Evolutionary conservation across 2,888 invertebrate genomes (phyloP), one percentile per base, ranked within the genome.

Genomic region (Pheosia gnoma): DNA sequence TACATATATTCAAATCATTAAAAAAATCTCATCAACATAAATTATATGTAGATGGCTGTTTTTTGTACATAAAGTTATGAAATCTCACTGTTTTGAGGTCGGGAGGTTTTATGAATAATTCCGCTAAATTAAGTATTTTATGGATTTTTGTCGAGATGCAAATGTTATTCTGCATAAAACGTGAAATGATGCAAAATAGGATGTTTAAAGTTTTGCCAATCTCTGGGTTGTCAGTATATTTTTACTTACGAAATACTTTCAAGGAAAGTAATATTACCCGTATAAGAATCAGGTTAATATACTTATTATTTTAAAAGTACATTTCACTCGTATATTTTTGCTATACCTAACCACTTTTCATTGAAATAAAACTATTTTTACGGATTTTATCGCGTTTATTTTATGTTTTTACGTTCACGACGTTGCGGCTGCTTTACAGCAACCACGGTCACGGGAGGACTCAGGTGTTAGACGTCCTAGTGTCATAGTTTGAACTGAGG

Each of bases 1-100:
- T 37, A 38, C n/a, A 5, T 53, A 25, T 9, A 38, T 54, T 39
- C 9, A 52, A 36, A 36, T 52, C 36, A 52, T 37, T 56, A 39
- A 41, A 56, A 54, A 56, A 56, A 56, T 41, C 13, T 41, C 56
- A 56, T 41, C 39, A 56, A 43, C 55, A 67, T 64, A 64, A 59
- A 61, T 58, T 54, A 61, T 56, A 68, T 68, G 39, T 41, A 41
- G 41, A 56, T 41, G 13, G 41, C 13, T 3, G 8, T 4, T 68
- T 60, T 68, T 53, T 59, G 68, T 65, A 65, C n/a, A n/a, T 65
- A 55, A 68, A 68, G 65, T 68, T 65, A 65, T 68, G 65, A 68
- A 56, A 59, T 59, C 60, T 58, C 58, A 60, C 61, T 52, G 58
- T 59, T 61, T 54, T 52, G 53, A 67, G 63, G 47, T 51, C 51